Evolutionary conservation across 1,140 invertebrate genomes (phyloP).

Genomic region (Anoplophora glabripennis): DNA sequence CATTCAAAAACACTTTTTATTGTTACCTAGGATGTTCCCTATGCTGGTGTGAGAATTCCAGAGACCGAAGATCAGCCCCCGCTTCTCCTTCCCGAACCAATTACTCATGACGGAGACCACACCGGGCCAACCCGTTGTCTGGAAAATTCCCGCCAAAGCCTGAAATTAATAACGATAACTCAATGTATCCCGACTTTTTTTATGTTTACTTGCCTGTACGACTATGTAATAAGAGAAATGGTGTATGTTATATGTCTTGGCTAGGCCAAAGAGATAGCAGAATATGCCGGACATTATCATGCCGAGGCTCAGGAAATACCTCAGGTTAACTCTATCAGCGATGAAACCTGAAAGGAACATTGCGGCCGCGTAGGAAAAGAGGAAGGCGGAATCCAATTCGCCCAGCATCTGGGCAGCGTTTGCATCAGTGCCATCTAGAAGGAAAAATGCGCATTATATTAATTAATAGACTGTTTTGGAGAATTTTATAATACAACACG

Average conservation of each 20-base stretch:
- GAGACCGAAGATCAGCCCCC: conserved; percentile 91
- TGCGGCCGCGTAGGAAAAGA: conserved; percentile 88
- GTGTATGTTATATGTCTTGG: conserved; percentile 80
- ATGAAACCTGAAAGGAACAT: conserved; percentile 92
- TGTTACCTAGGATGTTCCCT: conserved; percentile 85
- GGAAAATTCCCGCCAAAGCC: conserved; percentile 78
- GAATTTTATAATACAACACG: no score
- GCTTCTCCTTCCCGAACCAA: conserved; percentile 92
- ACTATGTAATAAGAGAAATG: conserved; percentile 80
- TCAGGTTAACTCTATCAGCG: conserved; percentile 86
- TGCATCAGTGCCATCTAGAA: conserved; percentile 70
- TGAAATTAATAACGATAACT: conserved; percentile 45
- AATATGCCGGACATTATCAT: conserved; percentile 88
- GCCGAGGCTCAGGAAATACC: conserved; percentile 85
- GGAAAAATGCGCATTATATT: conserved; percentile 21
- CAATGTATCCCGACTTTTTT: neutral
- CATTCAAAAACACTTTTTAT: neutral
- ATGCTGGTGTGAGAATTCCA: conserved; percentile 97
- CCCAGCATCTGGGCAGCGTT: conserved; percentile 80
- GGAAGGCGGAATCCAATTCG: conserved; percentile 85
- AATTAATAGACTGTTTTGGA: no score
- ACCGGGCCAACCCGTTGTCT: conserved; percentile 89
- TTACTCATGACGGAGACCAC: conserved; percentile 91
- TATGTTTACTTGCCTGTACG: conserved; percentile 66
- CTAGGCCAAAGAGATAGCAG: conserved; percentile 88